Percentiles rank a stretch among this genome's conserved stretches.
These are phyloP conservation scores for Willisornis vidua DNA, from an alignment of 2,113 vertebrate species.

Conservation along the genomic window DNA sequence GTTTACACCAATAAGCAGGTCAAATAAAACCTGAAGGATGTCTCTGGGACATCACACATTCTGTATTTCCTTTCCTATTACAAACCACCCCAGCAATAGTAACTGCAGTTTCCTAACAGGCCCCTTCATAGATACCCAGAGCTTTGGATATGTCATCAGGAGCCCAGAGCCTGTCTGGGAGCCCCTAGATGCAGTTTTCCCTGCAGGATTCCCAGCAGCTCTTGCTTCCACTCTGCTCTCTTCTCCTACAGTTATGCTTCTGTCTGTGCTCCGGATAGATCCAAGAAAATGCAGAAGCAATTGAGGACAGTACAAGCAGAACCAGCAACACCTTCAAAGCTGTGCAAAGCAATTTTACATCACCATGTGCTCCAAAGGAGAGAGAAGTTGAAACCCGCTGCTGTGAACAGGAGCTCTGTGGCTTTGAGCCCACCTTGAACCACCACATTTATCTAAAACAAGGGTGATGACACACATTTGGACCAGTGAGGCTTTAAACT, in stretches of 20 bases:
- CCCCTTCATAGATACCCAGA: neutral
- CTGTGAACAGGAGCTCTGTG: neutral
- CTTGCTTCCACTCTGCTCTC: neutral
- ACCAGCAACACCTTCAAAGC: neutral
- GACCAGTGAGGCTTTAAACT: neutral
- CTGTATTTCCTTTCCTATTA: neutral
- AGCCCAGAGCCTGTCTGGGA: neutral
- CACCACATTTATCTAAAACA: neutral
- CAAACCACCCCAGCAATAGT: neutral
- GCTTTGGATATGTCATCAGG: neutral
- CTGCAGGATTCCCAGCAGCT: neutral
- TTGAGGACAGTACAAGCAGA: neutral
- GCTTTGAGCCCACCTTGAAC: slow-evolving; percentile 12
- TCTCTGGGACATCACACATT: neutral
- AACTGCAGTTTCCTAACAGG: neutral
- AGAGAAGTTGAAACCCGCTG: neutral
- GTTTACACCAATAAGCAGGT: neutral
- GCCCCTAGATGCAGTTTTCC: neutral
- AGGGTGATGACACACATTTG: slow-evolving; percentile 27
- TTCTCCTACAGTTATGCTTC: neutral
- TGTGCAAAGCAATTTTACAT: neutral
- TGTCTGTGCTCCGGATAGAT: neutral
- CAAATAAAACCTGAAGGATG: neutral
- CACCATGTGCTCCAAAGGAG: accelerated
- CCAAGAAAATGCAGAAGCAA: neutral